Conservation (phyloP, 2,113 vertebrate species). For the Neodon shergylaensis region DNA sequence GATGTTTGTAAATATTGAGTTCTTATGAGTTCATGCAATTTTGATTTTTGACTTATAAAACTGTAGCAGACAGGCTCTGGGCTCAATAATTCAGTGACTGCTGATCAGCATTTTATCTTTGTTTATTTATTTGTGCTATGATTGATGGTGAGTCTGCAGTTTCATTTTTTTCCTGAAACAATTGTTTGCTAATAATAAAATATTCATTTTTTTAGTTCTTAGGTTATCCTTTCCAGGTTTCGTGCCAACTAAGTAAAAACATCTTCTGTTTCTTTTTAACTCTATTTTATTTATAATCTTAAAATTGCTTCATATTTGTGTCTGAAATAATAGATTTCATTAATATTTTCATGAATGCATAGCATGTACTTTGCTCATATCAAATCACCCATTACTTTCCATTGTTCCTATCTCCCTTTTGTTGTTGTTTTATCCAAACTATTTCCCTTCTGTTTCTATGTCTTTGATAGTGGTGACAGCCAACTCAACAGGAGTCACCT, state of each 20-base stretch:
- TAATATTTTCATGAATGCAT: background rate
- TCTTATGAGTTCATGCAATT: conserved; percentile 57
- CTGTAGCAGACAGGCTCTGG: conserved; percentile 48
- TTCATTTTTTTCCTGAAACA: background rate
- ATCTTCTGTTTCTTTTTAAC: background rate
- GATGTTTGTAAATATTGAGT: conserved; percentile 54
- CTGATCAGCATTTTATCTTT: conserved; percentile 44
- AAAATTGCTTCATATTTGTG: background rate
- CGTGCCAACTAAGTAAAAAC: background rate
- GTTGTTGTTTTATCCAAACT: background rate
- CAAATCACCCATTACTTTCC: background rate
- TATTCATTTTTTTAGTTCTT: background rate
- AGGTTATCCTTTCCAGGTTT: conserved; percentile 35
- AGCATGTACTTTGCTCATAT: background rate
- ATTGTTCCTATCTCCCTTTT: background rate
- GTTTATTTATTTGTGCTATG: conserved; percentile 62
- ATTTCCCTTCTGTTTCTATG: background rate
- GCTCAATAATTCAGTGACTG: conserved; percentile 58
- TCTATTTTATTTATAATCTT: background rate
- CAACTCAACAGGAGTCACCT: background rate
- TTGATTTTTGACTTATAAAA: conserved; percentile 66
- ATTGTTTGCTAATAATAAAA: conserved; percentile 38
- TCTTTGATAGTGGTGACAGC: background rate
- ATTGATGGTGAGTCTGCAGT: background rate
- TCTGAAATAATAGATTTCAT: background rate